Conservation (phyloP, 1,140 invertebrate genomes). For the Hyles vespertilio region DNA sequence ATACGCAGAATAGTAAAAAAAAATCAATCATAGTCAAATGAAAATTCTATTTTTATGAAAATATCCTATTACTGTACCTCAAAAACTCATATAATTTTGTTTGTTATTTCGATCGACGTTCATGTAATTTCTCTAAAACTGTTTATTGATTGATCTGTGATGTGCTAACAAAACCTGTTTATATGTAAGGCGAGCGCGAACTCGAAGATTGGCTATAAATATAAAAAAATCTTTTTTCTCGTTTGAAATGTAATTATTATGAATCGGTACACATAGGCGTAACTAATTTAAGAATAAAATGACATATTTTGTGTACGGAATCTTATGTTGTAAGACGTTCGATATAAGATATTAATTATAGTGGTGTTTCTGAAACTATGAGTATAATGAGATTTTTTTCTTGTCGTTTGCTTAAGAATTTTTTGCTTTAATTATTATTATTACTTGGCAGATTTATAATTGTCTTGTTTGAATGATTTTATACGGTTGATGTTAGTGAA, state of each 20-base stretch:
- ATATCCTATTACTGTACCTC: too few relatives aligned
- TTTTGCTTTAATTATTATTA: constrained; percentile 63
- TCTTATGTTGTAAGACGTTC: constrained; percentile 34
- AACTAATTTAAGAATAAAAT: constrained; percentile 49
- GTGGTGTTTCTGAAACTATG: constrained; percentile 40
- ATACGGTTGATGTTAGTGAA: constrained; percentile 41
- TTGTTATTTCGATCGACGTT: constrained; percentile 5
- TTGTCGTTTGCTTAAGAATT: constrained; percentile 52
- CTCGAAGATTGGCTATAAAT: constrained; percentile 18
- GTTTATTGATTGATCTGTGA: constrained; percentile 62
- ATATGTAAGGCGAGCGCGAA: constrained; percentile 29
- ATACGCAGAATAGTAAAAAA: too few relatives aligned
- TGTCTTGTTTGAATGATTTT: constrained; percentile 51
- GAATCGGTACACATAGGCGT: constrained; percentile 15
- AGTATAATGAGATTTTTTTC: constrained; percentile 54
- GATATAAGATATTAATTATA: constrained; percentile 13
- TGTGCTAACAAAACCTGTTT: constrained; percentile 52
- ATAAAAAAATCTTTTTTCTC: constrained; percentile 4
- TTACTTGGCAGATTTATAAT: constrained; percentile 54
- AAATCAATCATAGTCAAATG: too few relatives aligned
- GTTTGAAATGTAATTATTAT: constrained; percentile 2
- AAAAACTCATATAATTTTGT: too few relatives aligned
- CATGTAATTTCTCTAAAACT: constrained; percentile 36
- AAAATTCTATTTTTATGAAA: too few relatives aligned
- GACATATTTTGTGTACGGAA: constrained; percentile 70